Evolutionary conservation across 2,113 vertebrate genomes (phyloP).

Genomic region (Percopsis transmontana): DNA sequence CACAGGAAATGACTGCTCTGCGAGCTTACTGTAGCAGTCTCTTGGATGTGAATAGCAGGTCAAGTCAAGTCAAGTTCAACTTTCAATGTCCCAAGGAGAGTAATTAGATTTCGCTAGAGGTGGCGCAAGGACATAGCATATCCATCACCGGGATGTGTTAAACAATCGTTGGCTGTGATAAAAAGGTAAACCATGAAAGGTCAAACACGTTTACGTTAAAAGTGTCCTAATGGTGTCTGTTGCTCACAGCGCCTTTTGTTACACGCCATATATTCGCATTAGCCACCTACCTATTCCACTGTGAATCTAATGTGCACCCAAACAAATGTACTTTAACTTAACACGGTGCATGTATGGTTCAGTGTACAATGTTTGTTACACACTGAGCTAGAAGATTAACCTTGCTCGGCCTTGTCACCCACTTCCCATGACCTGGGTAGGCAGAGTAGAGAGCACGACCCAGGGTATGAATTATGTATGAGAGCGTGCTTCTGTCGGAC

Average conservation of each 20-base stretch:
- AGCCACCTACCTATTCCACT: neutral
- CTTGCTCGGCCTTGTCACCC: neutral
- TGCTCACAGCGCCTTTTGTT: constrained; percentile 23
- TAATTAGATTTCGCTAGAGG: constrained; percentile 68
- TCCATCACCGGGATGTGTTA: constrained; percentile 39
- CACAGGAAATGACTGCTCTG: constrained; percentile 43
- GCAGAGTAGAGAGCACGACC: neutral
- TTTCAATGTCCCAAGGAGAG: constrained; percentile 73
- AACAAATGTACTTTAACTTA: neutral
- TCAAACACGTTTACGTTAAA: constrained; percentile 44
- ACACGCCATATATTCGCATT: neutral
- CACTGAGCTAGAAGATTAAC: neutral
- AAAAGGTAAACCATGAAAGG: constrained; percentile 61
- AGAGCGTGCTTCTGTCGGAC: neutral
- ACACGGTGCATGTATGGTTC: neutral
- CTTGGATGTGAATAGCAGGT: constrained; percentile 57
- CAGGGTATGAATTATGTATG: neutral
- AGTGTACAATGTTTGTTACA: neutral
- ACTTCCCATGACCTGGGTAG: neutral
- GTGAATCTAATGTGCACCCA: neutral
- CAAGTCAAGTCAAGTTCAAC: constrained; percentile 68
- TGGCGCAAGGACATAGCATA: constrained; percentile 59
- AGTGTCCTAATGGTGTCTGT: constrained; percentile 24
- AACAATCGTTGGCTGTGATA: constrained; percentile 60
- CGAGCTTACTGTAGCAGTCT: constrained; percentile 48